Conservation (phyloP, 92 coral and sea anemone genomes). For the Palythoa grandis region DNA sequence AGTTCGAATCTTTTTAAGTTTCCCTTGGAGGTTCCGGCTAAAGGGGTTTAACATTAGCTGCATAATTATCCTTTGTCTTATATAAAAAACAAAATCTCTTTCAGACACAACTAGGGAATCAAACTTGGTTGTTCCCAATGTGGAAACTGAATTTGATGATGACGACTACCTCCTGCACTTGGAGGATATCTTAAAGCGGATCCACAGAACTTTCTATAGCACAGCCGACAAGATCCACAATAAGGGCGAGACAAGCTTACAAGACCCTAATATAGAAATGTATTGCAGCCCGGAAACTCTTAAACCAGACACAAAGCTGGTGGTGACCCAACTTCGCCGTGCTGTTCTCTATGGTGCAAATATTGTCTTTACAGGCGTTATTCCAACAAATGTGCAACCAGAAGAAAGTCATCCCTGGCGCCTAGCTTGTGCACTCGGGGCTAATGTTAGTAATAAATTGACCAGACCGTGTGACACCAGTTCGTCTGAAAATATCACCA, state of each 20-base stretch:
- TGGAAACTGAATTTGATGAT: conserved; percentile 66
- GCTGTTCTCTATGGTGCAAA: conserved; percentile 82
- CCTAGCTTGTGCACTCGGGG: conserved; percentile 84
- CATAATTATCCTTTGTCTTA: no score
- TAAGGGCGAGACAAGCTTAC: conserved; percentile 31
- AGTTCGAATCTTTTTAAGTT: no score
- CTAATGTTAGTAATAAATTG: conserved; percentile 72
- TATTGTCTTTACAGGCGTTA: conserved; percentile 92
- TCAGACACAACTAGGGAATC: neutral
- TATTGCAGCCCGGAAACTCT: conserved; percentile 74
- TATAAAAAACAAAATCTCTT: neutral
- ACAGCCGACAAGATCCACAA: conserved; percentile 60
- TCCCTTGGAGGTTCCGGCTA: no score
- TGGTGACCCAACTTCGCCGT: conserved; percentile 74
- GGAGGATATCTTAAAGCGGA: conserved; percentile 84
- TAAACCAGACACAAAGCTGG: conserved; percentile 81
- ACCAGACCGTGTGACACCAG: conserved; percentile 70
- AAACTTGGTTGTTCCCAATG: conserved; percentile 49
- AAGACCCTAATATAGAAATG: conserved; percentile 52
- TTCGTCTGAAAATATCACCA: conserved; percentile 69
- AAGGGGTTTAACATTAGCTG: no score
- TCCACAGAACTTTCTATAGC: conserved; percentile 81
- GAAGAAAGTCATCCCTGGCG: conserved; percentile 94
- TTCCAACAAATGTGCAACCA: conserved; percentile 83
- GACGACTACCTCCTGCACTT: conserved; percentile 96